Evolutionary conservation across 2,113 vertebrate genomes (phyloP).

Genomic region (Rhea pennata): DNA sequence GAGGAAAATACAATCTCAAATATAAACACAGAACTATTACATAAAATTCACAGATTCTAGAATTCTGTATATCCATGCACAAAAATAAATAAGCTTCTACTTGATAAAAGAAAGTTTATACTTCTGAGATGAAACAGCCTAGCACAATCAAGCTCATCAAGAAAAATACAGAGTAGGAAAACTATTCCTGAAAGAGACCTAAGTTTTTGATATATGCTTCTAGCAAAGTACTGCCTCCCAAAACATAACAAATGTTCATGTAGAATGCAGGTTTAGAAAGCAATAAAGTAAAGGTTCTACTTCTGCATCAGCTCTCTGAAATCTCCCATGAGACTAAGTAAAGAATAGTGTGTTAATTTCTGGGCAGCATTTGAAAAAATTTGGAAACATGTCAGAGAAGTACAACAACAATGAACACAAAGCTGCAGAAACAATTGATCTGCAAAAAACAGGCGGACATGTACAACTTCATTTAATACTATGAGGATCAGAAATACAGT

Average conservation of each 20-base stretch:
- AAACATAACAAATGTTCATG: background rate
- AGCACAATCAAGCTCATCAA: background rate
- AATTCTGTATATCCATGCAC: background rate
- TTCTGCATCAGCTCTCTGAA: background rate
- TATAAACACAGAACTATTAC: background rate
- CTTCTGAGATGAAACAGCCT: background rate
- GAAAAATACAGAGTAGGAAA: background rate
- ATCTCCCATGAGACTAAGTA: background rate
- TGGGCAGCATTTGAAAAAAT: background rate
- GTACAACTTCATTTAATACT: background rate
- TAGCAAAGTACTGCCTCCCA: background rate
- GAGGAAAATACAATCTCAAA: background rate
- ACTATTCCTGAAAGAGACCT: background rate
- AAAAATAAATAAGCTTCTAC: background rate
- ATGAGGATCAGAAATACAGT: background rate
- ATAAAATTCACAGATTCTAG: background rate
- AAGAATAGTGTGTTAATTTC: background rate
- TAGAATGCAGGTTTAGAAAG: background rate
- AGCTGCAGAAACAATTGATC: background rate
- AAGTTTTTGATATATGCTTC: background rate
- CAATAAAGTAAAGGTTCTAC: background rate
- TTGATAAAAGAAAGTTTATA: background rate
- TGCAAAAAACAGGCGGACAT: background rate
- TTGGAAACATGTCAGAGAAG: background rate
- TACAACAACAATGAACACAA: background rate